Base-by-base conservation (phyloP, 2,888 invertebrate species). In the Phengaris alcon region DNA sequence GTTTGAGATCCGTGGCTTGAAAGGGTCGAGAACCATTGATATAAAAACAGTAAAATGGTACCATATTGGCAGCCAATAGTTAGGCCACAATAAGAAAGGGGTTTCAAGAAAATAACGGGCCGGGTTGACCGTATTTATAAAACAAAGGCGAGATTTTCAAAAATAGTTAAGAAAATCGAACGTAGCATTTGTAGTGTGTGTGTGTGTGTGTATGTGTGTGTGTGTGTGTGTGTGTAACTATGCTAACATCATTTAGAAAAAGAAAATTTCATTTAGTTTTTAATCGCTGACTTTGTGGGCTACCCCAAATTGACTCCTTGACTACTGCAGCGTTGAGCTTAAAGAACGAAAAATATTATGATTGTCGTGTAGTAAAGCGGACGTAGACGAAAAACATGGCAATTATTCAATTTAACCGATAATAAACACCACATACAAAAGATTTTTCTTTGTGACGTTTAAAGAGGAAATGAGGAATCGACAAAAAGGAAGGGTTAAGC, bases 11-110 rank as follows among this genome's bases (percentile, higher is more conserved):
- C 70, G 70, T 10, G 70, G 70, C 15, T 70, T 15, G 15, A 15
- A 22, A 48, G 51, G 51, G 70, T 70, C 51, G 22, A 51, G 51
- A 70, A 70, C 15, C 52, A 52, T 72, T 72, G 52, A 72, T 54
- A 54, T 72, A 72, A 72, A 72, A 72, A 72, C 52, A 22, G 72
- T 35, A 35, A 72, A 52, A 72, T 35, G 72, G 72, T 72, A 72
- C 52, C 72, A 22, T 12, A 64, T 52, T 70, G 72, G 72, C 72
- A 51, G 72, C 64, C 64, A 64, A 64, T 22, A 64, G 59, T 22
- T 52, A 70, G 70, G n/a, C 9, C 70, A 15, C 51, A 72, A 72
- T 72, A 54, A 72, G 70, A 52, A 72, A 72, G 54, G 72, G 54
- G 13, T 72, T 48, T 69, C 69, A 35, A 44, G 72, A 51, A 72